Conservation (phyloP, 2,888 invertebrate species). For the Merodon equestris region DNA sequence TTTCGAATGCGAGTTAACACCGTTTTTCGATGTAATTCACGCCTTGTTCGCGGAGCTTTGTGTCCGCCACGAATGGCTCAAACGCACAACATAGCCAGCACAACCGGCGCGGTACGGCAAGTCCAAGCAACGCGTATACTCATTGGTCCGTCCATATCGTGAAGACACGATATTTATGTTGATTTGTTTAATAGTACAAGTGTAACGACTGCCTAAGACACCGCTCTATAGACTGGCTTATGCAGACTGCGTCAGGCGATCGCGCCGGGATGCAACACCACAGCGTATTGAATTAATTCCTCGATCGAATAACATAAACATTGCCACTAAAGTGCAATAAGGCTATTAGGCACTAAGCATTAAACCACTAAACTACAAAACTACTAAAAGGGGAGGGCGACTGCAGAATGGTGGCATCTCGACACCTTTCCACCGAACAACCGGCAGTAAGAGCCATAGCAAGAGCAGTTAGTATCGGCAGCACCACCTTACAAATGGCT, state of each 20-base stretch:
- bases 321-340: constrained; percentile 66
- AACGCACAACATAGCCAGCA: constrained; percentile 32
- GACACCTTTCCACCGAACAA: constrained; percentile 4
- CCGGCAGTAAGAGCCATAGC: constrained; percentile 14
- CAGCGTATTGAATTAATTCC: constrained; percentile 58
- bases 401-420: constrained; percentile 55
- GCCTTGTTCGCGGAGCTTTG: constrained; percentile 49
- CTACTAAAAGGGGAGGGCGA: constrained; percentile 3
- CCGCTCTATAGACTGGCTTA: constrained; percentile 46
- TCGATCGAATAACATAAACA: constrained; percentile 68
- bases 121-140: constrained; percentile 58
- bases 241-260: too few relatives aligned
- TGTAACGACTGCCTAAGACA: constrained; percentile 67
- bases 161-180: constrained; percentile 69
- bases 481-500: constrained; percentile 64
- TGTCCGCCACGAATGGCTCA: constrained; percentile 9
- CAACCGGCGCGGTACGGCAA: constrained; percentile 25
- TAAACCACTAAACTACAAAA: too few relatives aligned
- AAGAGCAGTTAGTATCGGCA: constrained; percentile 26
- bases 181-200: constrained; percentile 69
- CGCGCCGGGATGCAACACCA: too few relatives aligned
- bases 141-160: constrained; percentile 53
- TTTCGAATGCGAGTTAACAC: constrained; percentile 66
- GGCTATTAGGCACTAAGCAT: constrained; percentile 57
- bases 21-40: constrained; percentile 64